phyloP scores from a whole-genome alignment of 2,113 vertebrate species.

The Tricholaema leucomelas region DNA sequence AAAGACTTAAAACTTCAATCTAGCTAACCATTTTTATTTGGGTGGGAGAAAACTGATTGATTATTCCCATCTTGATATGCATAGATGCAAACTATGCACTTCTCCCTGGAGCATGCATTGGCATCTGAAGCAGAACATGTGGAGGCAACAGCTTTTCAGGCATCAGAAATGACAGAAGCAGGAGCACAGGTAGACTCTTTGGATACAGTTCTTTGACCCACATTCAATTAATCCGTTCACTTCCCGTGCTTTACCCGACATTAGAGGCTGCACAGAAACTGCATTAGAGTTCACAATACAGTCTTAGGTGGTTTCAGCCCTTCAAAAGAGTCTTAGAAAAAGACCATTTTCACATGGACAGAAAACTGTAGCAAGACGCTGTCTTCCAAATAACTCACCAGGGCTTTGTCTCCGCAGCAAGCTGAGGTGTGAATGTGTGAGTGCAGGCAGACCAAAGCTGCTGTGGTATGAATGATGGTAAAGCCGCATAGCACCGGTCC shows the following conservation, averaged over 20 bases:
- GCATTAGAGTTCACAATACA: neutral
- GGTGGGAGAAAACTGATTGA: neutral
- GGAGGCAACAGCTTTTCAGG: conserved; percentile 53
- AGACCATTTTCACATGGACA: conserved; percentile 14
- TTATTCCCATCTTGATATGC: conserved; percentile 37
- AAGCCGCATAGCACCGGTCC: neutral
- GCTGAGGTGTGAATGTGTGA: neutral
- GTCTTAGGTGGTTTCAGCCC: neutral
- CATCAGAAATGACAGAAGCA: conserved; percentile 52
- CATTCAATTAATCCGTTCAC: conserved; percentile 10
- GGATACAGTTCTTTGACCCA: conserved; percentile 52
- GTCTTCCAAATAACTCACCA: conserved; percentile 35
- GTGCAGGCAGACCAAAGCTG: neutral
- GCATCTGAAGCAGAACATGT: conserved; percentile 54
- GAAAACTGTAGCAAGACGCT: conserved; percentile 31
- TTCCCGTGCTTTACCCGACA: neutral
- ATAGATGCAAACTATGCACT: conserved; percentile 18
- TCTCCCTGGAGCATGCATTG: conserved; percentile 29
- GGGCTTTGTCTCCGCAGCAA: neutral
- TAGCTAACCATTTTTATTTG: neutral
- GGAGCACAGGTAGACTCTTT: conserved; percentile 15
- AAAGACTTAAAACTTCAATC: neutral
- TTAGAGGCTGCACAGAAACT: conserved; percentile 11
- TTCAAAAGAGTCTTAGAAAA: neutral
- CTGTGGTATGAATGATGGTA: neutral